These are phyloP conservation scores for Prietella phreatophila DNA, from an alignment of 2,113 vertebrate species.

Conservation along the genomic window DNA sequence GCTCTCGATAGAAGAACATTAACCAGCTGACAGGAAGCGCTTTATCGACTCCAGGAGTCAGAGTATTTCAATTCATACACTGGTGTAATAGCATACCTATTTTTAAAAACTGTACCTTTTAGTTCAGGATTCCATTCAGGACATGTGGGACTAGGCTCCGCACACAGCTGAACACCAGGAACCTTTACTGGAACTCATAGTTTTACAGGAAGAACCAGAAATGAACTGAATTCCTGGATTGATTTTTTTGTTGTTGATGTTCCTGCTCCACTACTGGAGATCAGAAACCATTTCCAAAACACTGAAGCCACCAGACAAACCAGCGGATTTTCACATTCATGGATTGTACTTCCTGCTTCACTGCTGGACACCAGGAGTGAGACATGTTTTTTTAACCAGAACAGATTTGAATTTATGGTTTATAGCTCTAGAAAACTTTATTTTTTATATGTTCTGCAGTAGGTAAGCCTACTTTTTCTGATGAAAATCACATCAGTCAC, in stretches of 20 bases:
- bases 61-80: background rate
- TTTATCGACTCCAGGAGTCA: background rate
- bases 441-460: background rate
- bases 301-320: background rate
- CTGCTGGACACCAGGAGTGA: background rate
- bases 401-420: background rate
- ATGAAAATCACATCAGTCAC: background rate
- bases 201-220: background rate
- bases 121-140: background rate
- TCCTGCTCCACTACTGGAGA: background rate
- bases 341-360: background rate
- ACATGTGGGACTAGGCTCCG: background rate
- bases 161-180: background rate
- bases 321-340: background rate
- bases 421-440: background rate
- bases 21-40: constrained; percentile 10
- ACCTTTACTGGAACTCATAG: background rate
- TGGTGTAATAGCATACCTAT: background rate
- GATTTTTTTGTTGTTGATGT: background rate
- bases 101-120: background rate
- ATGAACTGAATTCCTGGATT: background rate
- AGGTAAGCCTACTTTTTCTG: background rate
- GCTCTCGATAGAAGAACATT: background rate
- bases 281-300: background rate
- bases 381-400: background rate